phyloP scores from a whole-genome alignment of 2,113 vertebrate species.

The Azemiops feae region DNA sequence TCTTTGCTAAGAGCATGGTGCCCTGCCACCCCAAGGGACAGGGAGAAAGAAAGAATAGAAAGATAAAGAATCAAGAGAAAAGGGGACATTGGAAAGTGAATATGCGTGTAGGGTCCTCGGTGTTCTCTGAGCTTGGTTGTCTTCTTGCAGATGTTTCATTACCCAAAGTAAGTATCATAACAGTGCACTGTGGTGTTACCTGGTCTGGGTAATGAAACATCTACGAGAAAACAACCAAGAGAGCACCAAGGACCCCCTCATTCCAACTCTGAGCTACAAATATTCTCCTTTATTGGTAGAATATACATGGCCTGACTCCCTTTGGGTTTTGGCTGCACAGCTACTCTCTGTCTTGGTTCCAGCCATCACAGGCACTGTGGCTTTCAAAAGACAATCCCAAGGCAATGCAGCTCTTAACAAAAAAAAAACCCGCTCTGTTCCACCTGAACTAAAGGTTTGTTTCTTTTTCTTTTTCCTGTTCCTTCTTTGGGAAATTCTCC shows the following conservation, averaged over 20 bases:
- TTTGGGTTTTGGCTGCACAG: not conserved
- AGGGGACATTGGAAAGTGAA: not conserved
- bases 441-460: accelerated
- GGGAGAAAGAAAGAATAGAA: not conserved
- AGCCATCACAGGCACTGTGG: not conserved
- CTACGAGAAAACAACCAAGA: not conserved
- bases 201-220: not conserved
- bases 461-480: not conserved
- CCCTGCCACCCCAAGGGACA: not conserved
- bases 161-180: not conserved
- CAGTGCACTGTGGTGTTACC: not conserved
- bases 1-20: not conserved
- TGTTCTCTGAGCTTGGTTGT: not conserved
- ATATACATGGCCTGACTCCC: not conserved
- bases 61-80: not conserved
- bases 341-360: not conserved
- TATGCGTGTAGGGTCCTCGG: not conserved
- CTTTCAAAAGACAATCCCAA: not conserved
- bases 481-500: not conserved
- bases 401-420: not conserved
- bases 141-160: not conserved
- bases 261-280: not conserved
- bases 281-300: not conserved
- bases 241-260: not conserved
- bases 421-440: not conserved